Conservation (phyloP, 2,888 invertebrate species). For the Conus canariensis region DNA sequence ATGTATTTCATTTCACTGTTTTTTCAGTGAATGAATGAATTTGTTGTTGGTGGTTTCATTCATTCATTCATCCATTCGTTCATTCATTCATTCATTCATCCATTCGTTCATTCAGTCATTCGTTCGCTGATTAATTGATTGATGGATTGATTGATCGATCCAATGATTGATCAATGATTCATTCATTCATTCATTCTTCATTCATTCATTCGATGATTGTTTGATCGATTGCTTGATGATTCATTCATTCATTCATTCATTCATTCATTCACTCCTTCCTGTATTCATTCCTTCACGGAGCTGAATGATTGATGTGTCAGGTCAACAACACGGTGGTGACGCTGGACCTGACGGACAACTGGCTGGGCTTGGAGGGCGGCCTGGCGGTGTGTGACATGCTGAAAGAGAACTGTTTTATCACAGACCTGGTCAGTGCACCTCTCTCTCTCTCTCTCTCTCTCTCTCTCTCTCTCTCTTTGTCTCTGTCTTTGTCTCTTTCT, state of each 20-base stretch:
- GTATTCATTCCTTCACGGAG: neutral
- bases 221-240: too few relatives aligned
- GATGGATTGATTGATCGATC: too few relatives aligned
- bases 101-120: too few relatives aligned
- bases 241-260: neutral
- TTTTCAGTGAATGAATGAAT: too few relatives aligned
- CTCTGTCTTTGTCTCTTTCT: too few relatives aligned
- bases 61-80: too few relatives aligned
- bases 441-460: neutral
- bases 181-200: neutral
- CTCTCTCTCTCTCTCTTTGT: neutral
- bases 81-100: too few relatives aligned
- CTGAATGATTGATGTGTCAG: conserved; percentile 58
- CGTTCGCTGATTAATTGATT: too few relatives aligned
- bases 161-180: neutral
- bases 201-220: too few relatives aligned
- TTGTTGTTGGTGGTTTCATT: too few relatives aligned
- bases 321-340: conserved; percentile 73
- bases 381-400: conserved; percentile 76
- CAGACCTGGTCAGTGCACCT: conserved; percentile 66
- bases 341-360: conserved; percentile 77
- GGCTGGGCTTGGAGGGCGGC: conserved; percentile 75
- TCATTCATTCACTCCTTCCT: neutral
- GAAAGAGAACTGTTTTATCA: conserved; percentile 78
- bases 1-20: too few relatives aligned